A percentile compares a stretch with the other conserved stretches of the same genome.
phyloP scores from a whole-genome alignment of 2,797 vertebrate genomes.

The Adelosebastes latens region DNA sequence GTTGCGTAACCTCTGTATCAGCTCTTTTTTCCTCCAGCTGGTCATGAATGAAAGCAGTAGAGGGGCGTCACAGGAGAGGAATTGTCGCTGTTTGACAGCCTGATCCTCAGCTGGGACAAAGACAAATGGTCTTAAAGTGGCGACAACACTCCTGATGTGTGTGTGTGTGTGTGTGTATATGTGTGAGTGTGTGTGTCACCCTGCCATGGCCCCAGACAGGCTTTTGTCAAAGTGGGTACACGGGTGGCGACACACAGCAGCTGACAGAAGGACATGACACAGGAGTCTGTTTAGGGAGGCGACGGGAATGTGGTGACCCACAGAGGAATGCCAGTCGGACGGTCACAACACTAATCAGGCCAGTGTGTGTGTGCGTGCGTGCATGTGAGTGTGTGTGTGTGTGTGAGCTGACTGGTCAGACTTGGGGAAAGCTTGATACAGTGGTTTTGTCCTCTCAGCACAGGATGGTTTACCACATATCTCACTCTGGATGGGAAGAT shows the following conservation, averaged over 20 bases:
- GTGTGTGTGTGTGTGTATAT: constrained; percentile 21
- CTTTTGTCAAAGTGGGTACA: constrained; percentile 76
- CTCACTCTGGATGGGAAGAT: neutral
- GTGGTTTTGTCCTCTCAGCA: neutral
- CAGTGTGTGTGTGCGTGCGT: neutral
- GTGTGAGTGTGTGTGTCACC: constrained; percentile 33
- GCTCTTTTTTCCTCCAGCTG: neutral
- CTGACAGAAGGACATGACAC: constrained; percentile 82
- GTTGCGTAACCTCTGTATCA: too few relatives aligned
- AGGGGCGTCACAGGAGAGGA: constrained; percentile 11
- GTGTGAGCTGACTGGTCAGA: neutral
- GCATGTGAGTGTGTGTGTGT: neutral
- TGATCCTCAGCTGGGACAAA: constrained; percentile 50
- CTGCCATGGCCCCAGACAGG: constrained; percentile 70
- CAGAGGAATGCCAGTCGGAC: constrained; percentile 49
- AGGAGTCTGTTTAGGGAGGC: constrained; percentile 79
- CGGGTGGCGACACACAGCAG: constrained; percentile 77
- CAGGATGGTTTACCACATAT: neutral
- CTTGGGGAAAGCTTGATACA: neutral
- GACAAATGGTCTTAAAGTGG: constrained; percentile 75
- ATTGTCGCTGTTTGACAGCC: constrained; percentile 10
- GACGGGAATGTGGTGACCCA: constrained; percentile 75
- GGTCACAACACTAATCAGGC: constrained; percentile 52
- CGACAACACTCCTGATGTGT: constrained; percentile 44
- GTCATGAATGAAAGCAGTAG: constrained; percentile 37